phyloP scores from a whole-genome alignment of 2,797 vertebrate species.

The Xyrichtys novacula region DNA sequence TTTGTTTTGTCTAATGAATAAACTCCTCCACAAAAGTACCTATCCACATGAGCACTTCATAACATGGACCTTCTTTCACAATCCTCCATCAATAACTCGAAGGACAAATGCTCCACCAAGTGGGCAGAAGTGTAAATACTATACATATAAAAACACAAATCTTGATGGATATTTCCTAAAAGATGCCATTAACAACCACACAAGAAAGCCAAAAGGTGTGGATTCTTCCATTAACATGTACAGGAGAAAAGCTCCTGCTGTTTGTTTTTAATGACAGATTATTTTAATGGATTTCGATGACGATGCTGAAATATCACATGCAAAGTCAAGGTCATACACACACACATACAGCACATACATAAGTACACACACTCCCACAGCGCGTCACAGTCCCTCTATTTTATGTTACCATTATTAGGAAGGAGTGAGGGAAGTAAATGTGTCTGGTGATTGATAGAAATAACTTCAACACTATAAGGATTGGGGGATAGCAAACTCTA shows the following conservation, averaged over 20 bases:
- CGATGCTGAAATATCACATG: slow-evolving; percentile 19
- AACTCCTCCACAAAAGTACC: background rate
- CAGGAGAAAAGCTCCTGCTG: background rate
- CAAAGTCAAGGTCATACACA: background rate
- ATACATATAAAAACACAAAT: background rate
- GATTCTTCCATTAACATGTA: too few species aligned
- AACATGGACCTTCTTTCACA: background rate
- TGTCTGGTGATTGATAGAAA: background rate
- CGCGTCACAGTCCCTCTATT: slow-evolving; percentile 1
- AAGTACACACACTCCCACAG: background rate
- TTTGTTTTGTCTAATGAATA: background rate
- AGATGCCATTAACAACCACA: too few species aligned
- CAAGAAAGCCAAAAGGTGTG: background rate
- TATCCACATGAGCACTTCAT: background rate
- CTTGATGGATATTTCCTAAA: too few species aligned
- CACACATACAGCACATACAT: background rate
- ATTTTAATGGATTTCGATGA: background rate
- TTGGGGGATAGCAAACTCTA: slow-evolving; percentile 5
- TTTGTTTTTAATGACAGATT: background rate
- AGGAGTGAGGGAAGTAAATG: background rate
- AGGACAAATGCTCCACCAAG: slow-evolving; percentile 1
- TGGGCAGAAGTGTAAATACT: background rate
- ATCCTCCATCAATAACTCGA: background rate
- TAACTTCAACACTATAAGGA: slow-evolving; percentile 26
- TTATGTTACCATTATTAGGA: slow-evolving; percentile 1